Evolutionary conservation across 2,888 invertebrate genomes (phyloP).

Genomic region (Ophion ventricosus): DNA sequence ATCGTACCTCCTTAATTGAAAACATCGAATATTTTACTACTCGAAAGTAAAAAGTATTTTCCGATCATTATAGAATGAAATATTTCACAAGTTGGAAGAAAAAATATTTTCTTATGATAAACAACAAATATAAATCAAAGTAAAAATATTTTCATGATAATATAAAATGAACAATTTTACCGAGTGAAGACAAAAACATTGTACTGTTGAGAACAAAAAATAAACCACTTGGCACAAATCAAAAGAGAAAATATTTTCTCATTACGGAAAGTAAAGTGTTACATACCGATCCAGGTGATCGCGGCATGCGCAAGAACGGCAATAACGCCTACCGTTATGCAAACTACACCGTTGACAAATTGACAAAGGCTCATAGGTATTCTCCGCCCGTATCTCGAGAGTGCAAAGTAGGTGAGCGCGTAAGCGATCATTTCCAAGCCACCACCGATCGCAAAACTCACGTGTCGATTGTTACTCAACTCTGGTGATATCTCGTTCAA

Average conservation of each 20-base stretch:
- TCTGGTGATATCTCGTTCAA: conserved; percentile 82
- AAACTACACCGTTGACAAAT: conserved; percentile 80
- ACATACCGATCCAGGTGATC: conserved; percentile 71
- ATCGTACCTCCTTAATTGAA: no score
- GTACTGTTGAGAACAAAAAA: background rate
- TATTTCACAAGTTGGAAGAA: background rate
- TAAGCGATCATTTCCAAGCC: conserved; percentile 83
- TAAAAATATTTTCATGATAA: background rate
- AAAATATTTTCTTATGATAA: background rate
- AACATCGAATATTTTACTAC: no score
- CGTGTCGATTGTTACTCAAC: conserved; percentile 83
- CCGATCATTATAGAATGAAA: background rate
- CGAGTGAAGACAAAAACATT: background rate
- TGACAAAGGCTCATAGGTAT: conserved; percentile 82
- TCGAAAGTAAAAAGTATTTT: no score
- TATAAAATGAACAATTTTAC: no score
- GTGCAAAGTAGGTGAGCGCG: conserved; percentile 78
- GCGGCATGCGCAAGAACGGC: conserved; percentile 71
- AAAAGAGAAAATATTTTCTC: background rate
- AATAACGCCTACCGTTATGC: conserved; percentile 80
- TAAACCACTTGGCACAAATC: background rate
- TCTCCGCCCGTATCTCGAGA: conserved; percentile 83
- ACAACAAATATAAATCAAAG: background rate
- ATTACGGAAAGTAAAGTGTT: background rate
- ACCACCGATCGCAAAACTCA: conserved; percentile 84